Conservation (phyloP, 2,797 vertebrate species). For the Parambassis ranga region DNA sequence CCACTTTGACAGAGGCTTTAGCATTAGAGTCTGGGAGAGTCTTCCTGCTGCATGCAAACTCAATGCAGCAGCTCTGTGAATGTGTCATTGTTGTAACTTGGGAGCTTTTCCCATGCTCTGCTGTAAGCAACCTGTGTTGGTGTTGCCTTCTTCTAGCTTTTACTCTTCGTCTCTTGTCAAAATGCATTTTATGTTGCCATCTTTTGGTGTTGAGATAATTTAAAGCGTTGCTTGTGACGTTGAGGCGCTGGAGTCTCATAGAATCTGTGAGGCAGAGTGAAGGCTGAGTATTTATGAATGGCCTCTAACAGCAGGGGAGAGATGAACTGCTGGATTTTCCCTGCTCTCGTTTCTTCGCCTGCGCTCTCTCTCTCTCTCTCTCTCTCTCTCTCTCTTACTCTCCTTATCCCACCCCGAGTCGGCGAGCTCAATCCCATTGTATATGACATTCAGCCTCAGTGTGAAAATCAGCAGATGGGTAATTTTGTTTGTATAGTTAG, state of each 20-base stretch:
- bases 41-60: constrained; percentile 9
- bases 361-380: constrained; percentile 3
- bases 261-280: constrained; percentile 40
- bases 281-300: constrained; percentile 69
- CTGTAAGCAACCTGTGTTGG: constrained; percentile 12
- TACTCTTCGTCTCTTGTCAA: constrained; percentile 32
- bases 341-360: constrained; percentile 31
- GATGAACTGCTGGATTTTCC: constrained; percentile 57
- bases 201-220: constrained; percentile 37
- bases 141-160: background rate
- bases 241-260: constrained; percentile 18
- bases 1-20: background rate
- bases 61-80: constrained; percentile 25
- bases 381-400: constrained; percentile 1
- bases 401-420: background rate
- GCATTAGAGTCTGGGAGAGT: background rate
- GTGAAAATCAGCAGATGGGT: constrained; percentile 67
- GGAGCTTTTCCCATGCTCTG: constrained; percentile 9
- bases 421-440: constrained; percentile 26
- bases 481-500: constrained; percentile 60
- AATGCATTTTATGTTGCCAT: constrained; percentile 39
- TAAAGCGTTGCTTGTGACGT: constrained; percentile 30
- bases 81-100: constrained; percentile 44
- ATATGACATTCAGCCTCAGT: constrained; percentile 53
- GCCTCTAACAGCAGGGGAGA: constrained; percentile 63